These are phyloP conservation scores for Tupaia chinensis DNA, from an alignment of 2,113 vertebrate species.

Conservation along the genomic window DNA sequence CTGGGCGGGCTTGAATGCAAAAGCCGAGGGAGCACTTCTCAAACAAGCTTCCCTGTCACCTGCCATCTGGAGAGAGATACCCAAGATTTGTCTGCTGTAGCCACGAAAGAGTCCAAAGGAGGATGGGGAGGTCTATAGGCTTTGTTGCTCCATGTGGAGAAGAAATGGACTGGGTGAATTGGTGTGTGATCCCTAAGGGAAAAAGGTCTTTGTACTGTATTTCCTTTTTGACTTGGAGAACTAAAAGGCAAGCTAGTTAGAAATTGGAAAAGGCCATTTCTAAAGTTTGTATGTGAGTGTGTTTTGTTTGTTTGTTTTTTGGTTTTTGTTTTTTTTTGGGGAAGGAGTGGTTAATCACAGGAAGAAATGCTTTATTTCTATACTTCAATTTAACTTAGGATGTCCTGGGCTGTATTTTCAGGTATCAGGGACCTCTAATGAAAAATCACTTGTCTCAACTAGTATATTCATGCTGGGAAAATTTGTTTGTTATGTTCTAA, in stretches of 20 bases:
- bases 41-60: neutral
- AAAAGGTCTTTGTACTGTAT: neutral
- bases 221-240: slow-evolving; percentile 46
- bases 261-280: neutral
- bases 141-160: neutral
- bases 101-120: neutral
- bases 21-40: neutral
- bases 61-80: slow-evolving; percentile 2
- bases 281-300: neutral
- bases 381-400: neutral
- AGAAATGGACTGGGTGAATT: neutral
- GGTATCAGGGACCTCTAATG: neutral
- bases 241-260: neutral
- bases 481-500: no score
- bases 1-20: neutral
- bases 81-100: slow-evolving; percentile 38
- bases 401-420: neutral
- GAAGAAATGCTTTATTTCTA: neutral
- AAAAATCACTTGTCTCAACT: neutral
- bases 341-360: neutral
- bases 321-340: neutral
- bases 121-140: neutral
- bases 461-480: no score
- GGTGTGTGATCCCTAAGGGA: neutral
- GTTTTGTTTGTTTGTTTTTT: no score